Conservation (phyloP, 2,888 invertebrate genomes). For the Gerosis bhagava region DNA sequence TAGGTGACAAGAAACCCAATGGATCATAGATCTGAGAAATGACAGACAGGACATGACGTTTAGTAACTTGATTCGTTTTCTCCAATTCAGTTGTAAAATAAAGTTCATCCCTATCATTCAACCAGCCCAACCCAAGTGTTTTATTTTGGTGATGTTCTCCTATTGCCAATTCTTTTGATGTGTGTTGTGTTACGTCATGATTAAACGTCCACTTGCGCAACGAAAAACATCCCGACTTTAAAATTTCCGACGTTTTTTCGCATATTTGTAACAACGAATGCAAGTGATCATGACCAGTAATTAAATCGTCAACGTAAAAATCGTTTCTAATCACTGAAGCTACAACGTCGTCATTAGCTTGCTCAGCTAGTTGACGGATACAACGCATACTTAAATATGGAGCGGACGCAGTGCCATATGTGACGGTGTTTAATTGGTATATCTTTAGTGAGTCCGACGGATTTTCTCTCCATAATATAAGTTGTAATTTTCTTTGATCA, state of each 20-base stretch:
- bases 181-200: background rate
- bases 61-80: background rate
- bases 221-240: background rate
- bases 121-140: conserved; percentile 3
- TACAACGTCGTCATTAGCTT: conserved; percentile 28
- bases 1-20: background rate
- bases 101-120: background rate
- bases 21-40: conserved; percentile 5
- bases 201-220: conserved; percentile 5
- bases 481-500: background rate
- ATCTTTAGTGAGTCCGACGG: conserved; percentile 17
- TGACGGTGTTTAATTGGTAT: conserved; percentile 37
- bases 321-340: conserved; percentile 27
- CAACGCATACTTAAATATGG: conserved; percentile 34
- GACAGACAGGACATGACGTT: background rate
- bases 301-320: conserved; percentile 35
- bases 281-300: conserved; percentile 25
- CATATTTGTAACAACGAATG: background rate
- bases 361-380: conserved; percentile 30
- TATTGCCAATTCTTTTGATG: background rate
- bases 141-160: conserved; percentile 2
- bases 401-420: conserved; percentile 35
- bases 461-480: conserved; percentile 26
- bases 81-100: background rate
- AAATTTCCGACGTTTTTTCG: background rate